Evolutionary conservation across 1,140 invertebrate genomes (phyloP), one percentile per base, ranked within the genome.

Genomic region (Onthophagus taurus): DNA sequence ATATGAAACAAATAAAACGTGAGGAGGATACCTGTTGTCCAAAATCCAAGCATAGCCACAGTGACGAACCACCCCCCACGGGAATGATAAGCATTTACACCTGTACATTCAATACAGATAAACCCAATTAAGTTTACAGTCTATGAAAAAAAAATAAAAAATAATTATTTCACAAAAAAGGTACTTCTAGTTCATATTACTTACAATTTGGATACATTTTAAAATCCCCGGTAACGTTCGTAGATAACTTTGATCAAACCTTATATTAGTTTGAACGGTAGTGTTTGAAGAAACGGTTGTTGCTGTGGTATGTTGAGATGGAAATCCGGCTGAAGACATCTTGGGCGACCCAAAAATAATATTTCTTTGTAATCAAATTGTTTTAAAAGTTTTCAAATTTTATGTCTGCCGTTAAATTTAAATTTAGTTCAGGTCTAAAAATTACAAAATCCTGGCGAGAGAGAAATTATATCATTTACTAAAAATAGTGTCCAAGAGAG

Each of bases 1-100:
- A 92, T 72, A 59, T 93, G 87, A 59, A 92, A 87, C 37, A 89
- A 57, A 64, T 91, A 91, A 42, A 91, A 74, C 0, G 79, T 72
- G 12, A 92, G 74, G 11, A 92, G 64, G 31, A 89, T 80, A 9
- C 81, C 77, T 0, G 84, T 89, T 45, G 85, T 80, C 77, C 86
- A 88, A 57, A 93, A 83, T n/a, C 83, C 89, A 16, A 75, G 76
- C 74, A 87, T 87, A 0, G 87, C 72, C 1, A 92, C 83, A 60
- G 85, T 84, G 59, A 78, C 83, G 62, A 88, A 89, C 76, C 78
- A 92, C 19, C 65, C 63, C 39, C 66, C 68, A 44, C 75, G 70
- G 29, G 74, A 72, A 44, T 65, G 49, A 44, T 58, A 64, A 33
- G 68, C 70, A 18, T 65, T 62, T 7, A 29, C 11, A 1, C 50